Evolutionary conservation across 92 coral and sea anemone species (phyloP), one percentile per base, ranked within the genome.

Genomic region (Isaurus tuberculatus): DNA sequence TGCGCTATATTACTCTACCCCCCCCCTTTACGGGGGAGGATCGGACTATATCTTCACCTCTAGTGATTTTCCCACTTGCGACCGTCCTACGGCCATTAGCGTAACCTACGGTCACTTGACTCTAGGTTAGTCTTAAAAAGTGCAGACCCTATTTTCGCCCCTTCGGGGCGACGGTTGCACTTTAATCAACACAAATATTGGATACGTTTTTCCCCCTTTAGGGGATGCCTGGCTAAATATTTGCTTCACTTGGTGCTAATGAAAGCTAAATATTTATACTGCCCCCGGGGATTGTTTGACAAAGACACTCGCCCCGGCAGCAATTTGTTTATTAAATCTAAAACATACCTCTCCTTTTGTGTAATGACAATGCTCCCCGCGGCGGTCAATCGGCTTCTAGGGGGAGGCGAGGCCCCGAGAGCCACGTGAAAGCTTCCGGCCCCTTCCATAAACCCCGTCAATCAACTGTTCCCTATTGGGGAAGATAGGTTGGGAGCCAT

Each of bases 391-490:
- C 80, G 80, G 80, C 80, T 74, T 17, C 80, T n/a, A 19, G 81
- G 81, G 81, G 81, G 81, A 16, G 81, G 81, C 81, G 81, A 75
- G 81, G 81, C 81, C 81, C 81, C 81, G 81, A 75, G 81, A 16
- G 81, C 81, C 81, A 75, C 81, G 81, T 75, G 81, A 75, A 75
- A 75, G 81, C 81, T 16, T 75, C 81, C 81, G 81, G 81, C 81
- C 68, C 81, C 81, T 16, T 75, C 81, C 81, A 75, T 51, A 75
- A 75, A 75, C 81, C 81, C 81, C 81, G 81, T n/a, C 81, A 75
- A 75, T 75, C 81, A 75, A 75, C 81, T 75, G 81, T 75, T 75
- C 75, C 75, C 75, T 70, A 69, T 69, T 30, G 74, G 74, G 74
- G 74, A 69, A 19, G 73, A 69, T 36, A 69, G 73, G 80, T 74